Conservation (phyloP, 2,797 vertebrate species). For the Epinephelus awoara region DNA sequence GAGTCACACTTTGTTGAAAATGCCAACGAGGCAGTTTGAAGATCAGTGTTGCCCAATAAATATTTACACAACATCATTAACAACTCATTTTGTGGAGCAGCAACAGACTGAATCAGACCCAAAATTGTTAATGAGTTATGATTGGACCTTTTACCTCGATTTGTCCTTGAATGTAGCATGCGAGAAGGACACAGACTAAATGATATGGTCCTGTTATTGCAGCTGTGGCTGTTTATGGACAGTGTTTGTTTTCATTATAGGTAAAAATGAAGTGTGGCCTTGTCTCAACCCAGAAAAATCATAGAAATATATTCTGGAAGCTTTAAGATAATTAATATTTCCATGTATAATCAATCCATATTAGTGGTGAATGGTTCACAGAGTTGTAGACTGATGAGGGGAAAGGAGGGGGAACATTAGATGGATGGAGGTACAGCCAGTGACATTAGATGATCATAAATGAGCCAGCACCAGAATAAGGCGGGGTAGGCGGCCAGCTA, state of each 20-base stretch:
- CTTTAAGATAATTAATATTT: slow-evolving; percentile 20
- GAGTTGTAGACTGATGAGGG: slow-evolving; percentile 20
- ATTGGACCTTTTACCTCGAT: slow-evolving; percentile 38
- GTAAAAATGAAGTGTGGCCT: neutral
- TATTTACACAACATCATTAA: slow-evolving; percentile 57
- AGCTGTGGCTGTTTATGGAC: neutral
- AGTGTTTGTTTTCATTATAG: slow-evolving; percentile 12
- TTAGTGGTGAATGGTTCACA: slow-evolving; percentile 20
- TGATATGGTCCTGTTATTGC: slow-evolving; percentile 2
- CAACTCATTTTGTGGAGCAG: slow-evolving; percentile 45
- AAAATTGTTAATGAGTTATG: slow-evolving; percentile 58
- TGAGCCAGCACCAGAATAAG: slow-evolving; percentile 21
- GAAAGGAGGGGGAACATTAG: slow-evolving; percentile 5
- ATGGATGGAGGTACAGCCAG: slow-evolving; percentile 9
- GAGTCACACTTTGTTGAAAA: slow-evolving; percentile 62
- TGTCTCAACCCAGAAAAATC: slow-evolving; percentile 2
- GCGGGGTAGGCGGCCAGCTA: neutral
- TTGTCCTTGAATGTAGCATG: slow-evolving; percentile 26
- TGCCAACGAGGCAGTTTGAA: slow-evolving; percentile 62
- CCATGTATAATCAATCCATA: slow-evolving; percentile 26
- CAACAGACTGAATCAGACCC: slow-evolving; percentile 39
- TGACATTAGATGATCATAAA: slow-evolving; percentile 21
- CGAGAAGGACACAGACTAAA: slow-evolving; percentile 7
- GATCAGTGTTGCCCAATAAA: slow-evolving; percentile 55
- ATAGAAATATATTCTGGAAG: slow-evolving; percentile 19